phyloP scores from a whole-genome alignment of 37 sponge, comb jelly and placozoan species.

The Chondrilla cf. caribensis region DNA sequence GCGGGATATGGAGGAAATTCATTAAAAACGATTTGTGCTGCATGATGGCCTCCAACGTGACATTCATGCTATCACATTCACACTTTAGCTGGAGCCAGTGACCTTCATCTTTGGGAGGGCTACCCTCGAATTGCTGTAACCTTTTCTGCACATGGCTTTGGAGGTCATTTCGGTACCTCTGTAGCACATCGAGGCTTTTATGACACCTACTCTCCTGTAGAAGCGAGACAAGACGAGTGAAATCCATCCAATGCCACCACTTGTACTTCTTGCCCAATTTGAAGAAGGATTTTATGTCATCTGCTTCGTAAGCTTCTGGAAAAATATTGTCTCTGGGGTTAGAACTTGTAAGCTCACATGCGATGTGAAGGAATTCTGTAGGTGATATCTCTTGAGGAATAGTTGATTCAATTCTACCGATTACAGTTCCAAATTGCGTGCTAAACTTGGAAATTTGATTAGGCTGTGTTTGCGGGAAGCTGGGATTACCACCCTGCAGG shows the following conservation, averaged over 20 bases:
- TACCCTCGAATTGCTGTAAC: not conserved
- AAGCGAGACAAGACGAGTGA: not conserved
- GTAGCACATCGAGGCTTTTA: not conserved
- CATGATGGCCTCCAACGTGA: not conserved
- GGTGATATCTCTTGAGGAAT: too few species aligned
- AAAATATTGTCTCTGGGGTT: not conserved
- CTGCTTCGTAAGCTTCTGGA: slow-evolving; percentile 1
- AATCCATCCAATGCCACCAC: slow-evolving; percentile 25
- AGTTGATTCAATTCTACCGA: too few species aligned
- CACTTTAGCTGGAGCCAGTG: not conserved
- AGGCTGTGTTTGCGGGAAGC: too few species aligned
- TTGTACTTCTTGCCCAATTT: not conserved
- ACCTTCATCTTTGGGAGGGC: not conserved
- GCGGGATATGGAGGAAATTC: not conserved
- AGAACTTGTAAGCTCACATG: not conserved
- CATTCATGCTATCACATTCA: not conserved
- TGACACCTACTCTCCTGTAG: not conserved
- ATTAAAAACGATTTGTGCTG: not conserved
- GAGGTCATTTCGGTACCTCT: not conserved
- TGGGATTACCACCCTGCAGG: too few species aligned
- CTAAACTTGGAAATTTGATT: too few species aligned
- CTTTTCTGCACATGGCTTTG: not conserved
- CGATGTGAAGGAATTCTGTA: not conserved
- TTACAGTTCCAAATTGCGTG: too few species aligned
- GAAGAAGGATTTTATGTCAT: not conserved